phyloP scores from a whole-genome alignment of 2,888 invertebrate genomes.

The Dicranocentrus wangi region DNA sequence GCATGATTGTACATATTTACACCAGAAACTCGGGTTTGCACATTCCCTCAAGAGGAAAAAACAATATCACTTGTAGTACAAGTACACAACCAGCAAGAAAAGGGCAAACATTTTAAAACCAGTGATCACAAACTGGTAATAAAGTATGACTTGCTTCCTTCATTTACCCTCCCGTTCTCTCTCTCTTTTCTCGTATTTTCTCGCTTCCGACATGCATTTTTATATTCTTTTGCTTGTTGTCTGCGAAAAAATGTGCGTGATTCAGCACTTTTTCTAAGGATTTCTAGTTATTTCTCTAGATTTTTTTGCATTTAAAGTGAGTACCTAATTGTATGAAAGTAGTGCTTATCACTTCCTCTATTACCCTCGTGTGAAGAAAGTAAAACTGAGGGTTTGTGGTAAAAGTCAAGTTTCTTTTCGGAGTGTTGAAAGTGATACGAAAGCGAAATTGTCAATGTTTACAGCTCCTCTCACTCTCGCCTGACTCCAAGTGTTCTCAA shows the following conservation, averaged over 20 bases:
- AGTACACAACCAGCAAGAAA: conserved; percentile 30
- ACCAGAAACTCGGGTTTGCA: too few relatives aligned
- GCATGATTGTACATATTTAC: too few relatives aligned
- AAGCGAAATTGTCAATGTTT: neutral
- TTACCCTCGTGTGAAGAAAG: conserved; percentile 1
- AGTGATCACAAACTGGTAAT: conserved; percentile 23
- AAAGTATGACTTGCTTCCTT: conserved; percentile 41
- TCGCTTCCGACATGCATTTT: conserved; percentile 9
- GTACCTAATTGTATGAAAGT: conserved; percentile 39
- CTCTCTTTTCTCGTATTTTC: neutral
- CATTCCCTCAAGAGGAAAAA: neutral
- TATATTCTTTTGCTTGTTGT: conserved; percentile 1
- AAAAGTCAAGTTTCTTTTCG: conserved; percentile 5
- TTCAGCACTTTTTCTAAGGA: conserved; percentile 36
- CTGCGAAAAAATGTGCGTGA: conserved; percentile 30
- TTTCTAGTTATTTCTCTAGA: conserved; percentile 6
- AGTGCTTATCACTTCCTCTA: conserved; percentile 43
- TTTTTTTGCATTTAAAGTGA: conserved; percentile 37
- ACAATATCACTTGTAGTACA: conserved; percentile 23
- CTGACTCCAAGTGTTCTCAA: neutral
- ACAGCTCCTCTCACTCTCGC: neutral
- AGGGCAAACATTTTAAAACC: conserved; percentile 30
- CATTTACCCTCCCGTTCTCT: conserved; percentile 1
- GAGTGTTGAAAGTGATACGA: neutral
- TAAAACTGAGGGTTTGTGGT: neutral